These are phyloP conservation scores for Laterallus jamaicensis DNA, from an alignment of 2,113 vertebrate species.

Conservation along the genomic window DNA sequence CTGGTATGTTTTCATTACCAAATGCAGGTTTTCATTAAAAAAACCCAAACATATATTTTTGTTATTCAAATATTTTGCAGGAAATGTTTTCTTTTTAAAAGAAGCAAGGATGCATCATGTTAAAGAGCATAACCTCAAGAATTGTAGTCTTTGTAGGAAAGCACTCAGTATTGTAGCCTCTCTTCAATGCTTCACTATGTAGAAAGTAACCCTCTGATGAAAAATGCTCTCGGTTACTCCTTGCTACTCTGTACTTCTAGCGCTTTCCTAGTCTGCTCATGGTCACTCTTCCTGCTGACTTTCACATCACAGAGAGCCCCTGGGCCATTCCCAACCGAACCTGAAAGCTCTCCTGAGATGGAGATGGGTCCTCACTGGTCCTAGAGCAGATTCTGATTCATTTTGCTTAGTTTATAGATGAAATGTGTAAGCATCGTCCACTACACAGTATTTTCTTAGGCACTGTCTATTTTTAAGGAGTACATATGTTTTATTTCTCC, in stretches of 20 bases:
- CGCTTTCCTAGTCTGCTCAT: neutral
- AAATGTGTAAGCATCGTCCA: neutral
- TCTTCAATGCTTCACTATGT: neutral
- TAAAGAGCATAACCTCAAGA: neutral
- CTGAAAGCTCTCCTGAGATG: neutral
- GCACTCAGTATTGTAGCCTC: neutral
- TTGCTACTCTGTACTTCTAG: neutral
- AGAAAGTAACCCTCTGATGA: neutral
- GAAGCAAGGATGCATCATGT: neutral
- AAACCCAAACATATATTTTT: neutral
- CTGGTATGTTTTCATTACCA: neutral
- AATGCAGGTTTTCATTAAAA: neutral
- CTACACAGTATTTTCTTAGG: neutral
- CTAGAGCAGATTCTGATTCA: neutral
- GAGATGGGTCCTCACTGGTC: neutral
- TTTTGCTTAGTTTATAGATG: neutral
- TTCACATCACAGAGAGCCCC: neutral
- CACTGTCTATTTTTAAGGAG: neutral
- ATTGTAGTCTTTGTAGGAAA: neutral
- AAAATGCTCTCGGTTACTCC: too few species aligned
- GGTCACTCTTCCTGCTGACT: neutral
- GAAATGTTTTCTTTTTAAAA: neutral
- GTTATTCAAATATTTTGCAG: neutral
- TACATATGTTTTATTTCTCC: neutral
- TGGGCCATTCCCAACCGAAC: neutral